Evolutionary conservation across 2,113 vertebrate species (phyloP), one percentile per base, ranked within the genome.

Genomic region (Zeus faber): DNA sequence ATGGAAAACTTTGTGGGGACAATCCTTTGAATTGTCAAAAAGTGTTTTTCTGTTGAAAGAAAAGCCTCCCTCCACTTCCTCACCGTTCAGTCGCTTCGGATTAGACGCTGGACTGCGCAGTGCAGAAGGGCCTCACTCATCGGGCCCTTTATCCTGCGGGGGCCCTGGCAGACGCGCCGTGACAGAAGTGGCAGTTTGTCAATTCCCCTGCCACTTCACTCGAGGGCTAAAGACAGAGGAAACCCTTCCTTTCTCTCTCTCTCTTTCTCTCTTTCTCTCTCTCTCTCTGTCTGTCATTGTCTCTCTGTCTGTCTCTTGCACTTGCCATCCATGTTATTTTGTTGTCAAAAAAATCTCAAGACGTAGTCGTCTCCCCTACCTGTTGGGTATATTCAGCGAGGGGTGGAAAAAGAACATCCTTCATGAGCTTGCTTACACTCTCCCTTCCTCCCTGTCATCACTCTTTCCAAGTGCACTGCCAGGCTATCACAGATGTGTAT

Each of bases 21-120:
- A 79, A 72, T 76, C 29, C 23, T 6, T 31, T 67, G 50, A 23
- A 39, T 76, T 81, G 85, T 86, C 68, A 72, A 71, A 71, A 62
- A 56, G 23, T 40, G 70, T 76, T 77, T 71, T 55, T 67, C 56
- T 65, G 64, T 37, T 74, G 70, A 85, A 65, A 70, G 76, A 79
- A 45, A 68, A 67, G 58, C 49, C 50, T 67, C 62, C 67, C 65
- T 63, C 70, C 71, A 54, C 62, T 73, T 81, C 71, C 75, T 75
- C 14, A n/a, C 7, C 16, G 3, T 33, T 65, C 62, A 64, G 44
- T 81, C 75, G 65, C 52, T 76, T 68, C 59, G 62, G 59, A 81
- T 78, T 71, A 65, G 62, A 62, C 41, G 58, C 52, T 56, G 64
- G 64, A 49, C 47, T 58, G 21, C 52, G 17, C 67, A 48, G 57